Evolutionary conservation across 35 echinoderm and acorn worm genomes (phyloP).

Genomic region (Lytechinus pictus): DNA sequence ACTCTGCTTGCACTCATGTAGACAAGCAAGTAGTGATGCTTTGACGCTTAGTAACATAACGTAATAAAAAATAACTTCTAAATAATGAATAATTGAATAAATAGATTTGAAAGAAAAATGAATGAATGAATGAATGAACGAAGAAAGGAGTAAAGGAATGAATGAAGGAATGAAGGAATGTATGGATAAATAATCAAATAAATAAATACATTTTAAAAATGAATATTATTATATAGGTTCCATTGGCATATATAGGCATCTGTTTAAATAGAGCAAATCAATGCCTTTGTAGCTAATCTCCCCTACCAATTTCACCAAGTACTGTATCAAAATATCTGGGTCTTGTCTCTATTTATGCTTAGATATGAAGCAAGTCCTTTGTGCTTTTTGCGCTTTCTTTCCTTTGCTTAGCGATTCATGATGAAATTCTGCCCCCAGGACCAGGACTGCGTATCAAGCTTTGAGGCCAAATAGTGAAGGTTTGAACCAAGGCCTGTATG

Average conservation of each 20-base stretch:
- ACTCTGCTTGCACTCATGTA: no score
- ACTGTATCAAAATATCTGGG: not conserved
- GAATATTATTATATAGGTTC: no score
- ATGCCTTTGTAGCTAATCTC: not conserved
- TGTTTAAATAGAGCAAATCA: not conserved
- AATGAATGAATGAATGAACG: no score
- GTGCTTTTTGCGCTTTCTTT: not conserved
- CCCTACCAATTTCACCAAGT: not conserved
- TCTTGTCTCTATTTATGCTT: not conserved
- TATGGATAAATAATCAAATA: no score
- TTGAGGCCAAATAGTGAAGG: not conserved
- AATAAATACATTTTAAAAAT: no score
- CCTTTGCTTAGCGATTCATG: not conserved
- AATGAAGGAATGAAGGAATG: no score
- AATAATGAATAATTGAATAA: no score
- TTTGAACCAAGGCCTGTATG: not conserved
- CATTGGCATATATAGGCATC: not conserved
- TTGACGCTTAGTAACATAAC: no score
- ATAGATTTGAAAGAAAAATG: no score
- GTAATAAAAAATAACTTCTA: no score
- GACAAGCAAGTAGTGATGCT: no score
- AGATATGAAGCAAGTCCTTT: not conserved
- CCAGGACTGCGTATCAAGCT: not conserved
- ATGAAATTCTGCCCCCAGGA: not conserved
- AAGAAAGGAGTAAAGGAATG: no score